Evolutionary conservation across 1,140 invertebrate genomes (phyloP).

Genomic region (Druon quercuslanigerum): DNA sequence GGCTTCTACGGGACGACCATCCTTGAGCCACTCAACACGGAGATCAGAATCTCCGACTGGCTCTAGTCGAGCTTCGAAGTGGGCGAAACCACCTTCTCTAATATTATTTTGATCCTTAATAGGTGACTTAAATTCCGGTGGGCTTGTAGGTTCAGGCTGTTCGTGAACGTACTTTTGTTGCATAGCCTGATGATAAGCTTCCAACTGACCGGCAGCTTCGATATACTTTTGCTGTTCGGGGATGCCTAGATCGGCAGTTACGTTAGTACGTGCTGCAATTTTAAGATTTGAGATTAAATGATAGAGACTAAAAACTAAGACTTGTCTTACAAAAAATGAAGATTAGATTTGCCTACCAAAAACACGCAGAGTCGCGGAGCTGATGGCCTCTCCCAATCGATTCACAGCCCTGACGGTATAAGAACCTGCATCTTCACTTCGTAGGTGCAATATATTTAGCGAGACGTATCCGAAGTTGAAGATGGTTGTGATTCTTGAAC

Average conservation of each 20-base stretch:
- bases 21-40: slow-evolving; percentile 96
- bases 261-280: slow-evolving; percentile 81
- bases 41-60: slow-evolving; percentile 94
- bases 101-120: slow-evolving; percentile 92
- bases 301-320: slow-evolving; percentile 21
- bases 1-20: slow-evolving; percentile 92
- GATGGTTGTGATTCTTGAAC: slow-evolving; percentile 94
- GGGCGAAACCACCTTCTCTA: slow-evolving; percentile 94
- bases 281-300: slow-evolving; percentile 15
- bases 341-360: slow-evolving; percentile 73
- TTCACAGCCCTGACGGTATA: slow-evolving; percentile 94
- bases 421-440: slow-evolving; percentile 93
- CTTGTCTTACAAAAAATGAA: slow-evolving; percentile 14
- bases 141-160: slow-evolving; percentile 84
- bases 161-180: slow-evolving; percentile 86
- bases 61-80: slow-evolving; percentile 96
- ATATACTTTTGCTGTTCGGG: slow-evolving; percentile 95
- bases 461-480: slow-evolving; percentile 99
- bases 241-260: slow-evolving; percentile 91
- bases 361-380: slow-evolving; percentile 86
- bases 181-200: slow-evolving; percentile 89
- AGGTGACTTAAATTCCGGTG: slow-evolving; percentile 94
- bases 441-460: slow-evolving; percentile 97
- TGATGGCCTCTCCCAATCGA: slow-evolving; percentile 89
- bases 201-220: slow-evolving; percentile 93